phyloP scores from a whole-genome alignment of 2,888 invertebrate genomes.

The Epinotia brunnichana region DNA sequence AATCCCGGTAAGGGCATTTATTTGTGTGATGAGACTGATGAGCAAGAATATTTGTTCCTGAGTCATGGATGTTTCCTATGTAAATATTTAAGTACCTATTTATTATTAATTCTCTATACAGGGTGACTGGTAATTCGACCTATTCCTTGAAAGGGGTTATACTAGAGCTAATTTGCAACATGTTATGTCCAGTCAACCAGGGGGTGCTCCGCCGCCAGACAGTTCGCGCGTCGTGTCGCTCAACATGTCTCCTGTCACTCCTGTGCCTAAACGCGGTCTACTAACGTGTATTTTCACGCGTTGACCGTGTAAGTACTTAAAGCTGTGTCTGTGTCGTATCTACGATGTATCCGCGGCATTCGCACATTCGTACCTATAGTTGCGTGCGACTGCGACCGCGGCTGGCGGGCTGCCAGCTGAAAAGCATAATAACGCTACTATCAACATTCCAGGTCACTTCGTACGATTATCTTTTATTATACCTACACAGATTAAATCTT shows the following conservation, averaged over 20 bases:
- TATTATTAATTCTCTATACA: too few relatives aligned
- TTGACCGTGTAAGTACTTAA: conserved; percentile 3
- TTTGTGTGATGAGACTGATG: too few relatives aligned
- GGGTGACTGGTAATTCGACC: too few relatives aligned
- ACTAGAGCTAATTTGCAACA: too few relatives aligned
- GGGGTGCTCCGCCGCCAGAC: neutral
- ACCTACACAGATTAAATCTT: conserved; percentile 55
- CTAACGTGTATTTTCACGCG: neutral
- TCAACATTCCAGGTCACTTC: conserved; percentile 82
- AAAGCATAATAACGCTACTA: conserved; percentile 81
- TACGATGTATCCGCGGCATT: conserved; percentile 23
- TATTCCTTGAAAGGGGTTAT: too few relatives aligned
- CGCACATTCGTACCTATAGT: too few relatives aligned
- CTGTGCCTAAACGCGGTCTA: neutral
- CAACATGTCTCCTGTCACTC: neutral
- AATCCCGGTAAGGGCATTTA: too few relatives aligned
- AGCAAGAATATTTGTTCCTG: too few relatives aligned
- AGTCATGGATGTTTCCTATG: too few relatives aligned
- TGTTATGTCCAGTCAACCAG: too few relatives aligned
- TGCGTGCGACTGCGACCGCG: conserved; percentile 61
- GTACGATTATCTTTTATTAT: conserved; percentile 75
- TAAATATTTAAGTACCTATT: too few relatives aligned
- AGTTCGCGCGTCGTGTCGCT: too few relatives aligned
- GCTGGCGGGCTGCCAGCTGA: conserved; percentile 76
- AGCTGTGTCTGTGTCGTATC: neutral